Evolutionary conservation across 1,140 invertebrate genomes (phyloP), one percentile per base, ranked within the genome.

Genomic region (Matsumurasca onukii): DNA sequence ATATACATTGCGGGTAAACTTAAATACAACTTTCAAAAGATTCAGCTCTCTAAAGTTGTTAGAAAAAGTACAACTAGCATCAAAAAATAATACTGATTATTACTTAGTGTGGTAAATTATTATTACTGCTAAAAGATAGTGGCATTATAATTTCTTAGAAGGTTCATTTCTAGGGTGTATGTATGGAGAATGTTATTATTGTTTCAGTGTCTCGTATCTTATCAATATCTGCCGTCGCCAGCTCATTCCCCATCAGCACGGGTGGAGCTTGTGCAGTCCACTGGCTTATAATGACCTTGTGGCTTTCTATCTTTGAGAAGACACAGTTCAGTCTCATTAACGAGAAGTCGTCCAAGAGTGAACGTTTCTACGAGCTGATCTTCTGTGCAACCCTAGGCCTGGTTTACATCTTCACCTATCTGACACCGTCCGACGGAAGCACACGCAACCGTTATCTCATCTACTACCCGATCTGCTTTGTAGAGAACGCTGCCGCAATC

Each of bases 231-330:
- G 82, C 86, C 3, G 79, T 89, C 27, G 86, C 86, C 0, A 86
- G 86, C 69, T 76, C 88, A 3, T 89, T 83, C 77, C 85, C 86
- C 1, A 72, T 84, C 64, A 87, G 84, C 77, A 84, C 85, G 0
- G 76, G 83, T 25, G 71, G 89, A 20, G 85, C 84, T 20, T 86
- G 86, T 73, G 72, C 81, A 0, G 69, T 86, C 48, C 92, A 94
- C 80, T 91, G 92, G 84, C 71, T 91, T 0, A 72, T 86, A 20
- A 93, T 93, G 89, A 86, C 87, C 22, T 76, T 84, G 0, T 93
- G 91, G 89, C 81, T 91, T 25, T 79, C 69, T 1, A 31, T 75
- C 5, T 71, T 72, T 39, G 70, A 72, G 64, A 62, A 61, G 25
- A 71, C 70, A 51, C 72, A 72, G 31, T 73, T 74, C 59, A 72